Evolutionary conservation across 92 coral and sea anemone species (phyloP).

Genomic region (Chrysogorgia sp.): DNA sequence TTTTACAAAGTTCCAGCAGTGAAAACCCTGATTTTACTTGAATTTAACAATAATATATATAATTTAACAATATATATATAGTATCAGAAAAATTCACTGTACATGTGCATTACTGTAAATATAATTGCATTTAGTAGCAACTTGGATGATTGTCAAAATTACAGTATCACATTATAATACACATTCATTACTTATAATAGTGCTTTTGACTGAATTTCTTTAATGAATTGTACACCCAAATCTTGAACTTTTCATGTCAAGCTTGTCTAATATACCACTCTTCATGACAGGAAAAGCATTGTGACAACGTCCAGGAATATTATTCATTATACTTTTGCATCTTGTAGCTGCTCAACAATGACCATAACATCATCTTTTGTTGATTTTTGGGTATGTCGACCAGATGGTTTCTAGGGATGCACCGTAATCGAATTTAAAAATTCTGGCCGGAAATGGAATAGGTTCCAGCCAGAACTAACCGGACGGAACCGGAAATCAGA

Average conservation of each 20-base stretch:
- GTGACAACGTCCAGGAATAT: conserved; percentile 49
- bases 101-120: background rate
- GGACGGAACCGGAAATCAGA: too few relatives aligned
- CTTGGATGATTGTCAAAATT: too few relatives aligned
- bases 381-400: conserved; percentile 47
- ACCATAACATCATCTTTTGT: conserved; percentile 45
- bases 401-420: conserved; percentile 60
- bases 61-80: too few relatives aligned
- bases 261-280: conserved; percentile 13
- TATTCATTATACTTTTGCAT: conserved; percentile 17
- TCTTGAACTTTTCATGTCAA: conserved; percentile 15
- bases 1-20: too few relatives aligned
- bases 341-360: conserved; percentile 42
- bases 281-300: conserved; percentile 46
- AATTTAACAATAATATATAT: too few relatives aligned
- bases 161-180: too few relatives aligned
- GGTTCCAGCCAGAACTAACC: too few relatives aligned
- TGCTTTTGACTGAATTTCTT: conserved; percentile 19
- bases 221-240: conserved; percentile 19
- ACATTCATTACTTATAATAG: background rate
- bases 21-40: too few relatives aligned
- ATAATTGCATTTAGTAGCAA: too few relatives aligned
- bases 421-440: too few relatives aligned
- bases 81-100: too few relatives aligned
- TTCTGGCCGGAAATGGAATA: too few relatives aligned